Evolutionary conservation across 2,113 vertebrate genomes (phyloP), one percentile per base, ranked within the genome.

Genomic region (Hepsetus odoe): DNA sequence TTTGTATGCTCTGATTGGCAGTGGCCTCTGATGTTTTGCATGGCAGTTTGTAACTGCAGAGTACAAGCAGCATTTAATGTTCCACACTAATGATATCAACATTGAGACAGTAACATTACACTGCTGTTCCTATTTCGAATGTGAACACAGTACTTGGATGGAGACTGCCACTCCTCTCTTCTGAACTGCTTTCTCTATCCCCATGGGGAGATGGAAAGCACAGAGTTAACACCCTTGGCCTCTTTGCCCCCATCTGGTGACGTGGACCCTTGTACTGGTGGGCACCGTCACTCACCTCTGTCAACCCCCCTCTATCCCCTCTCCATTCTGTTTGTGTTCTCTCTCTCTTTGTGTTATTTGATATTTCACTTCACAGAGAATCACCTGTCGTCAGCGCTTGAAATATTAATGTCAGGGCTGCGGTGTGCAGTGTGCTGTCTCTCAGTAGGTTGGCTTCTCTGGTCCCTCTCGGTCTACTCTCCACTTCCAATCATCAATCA

Each of bases 301-400:
- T 55, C 49, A 28, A 10, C 65, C 11, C 62, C 33, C 1, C 26
- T 26, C 30, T n/a, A n/a, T n/a, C n/a, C n/a, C n/a, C n/a, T n/a
- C 11, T 24, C 20, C 67, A 22, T 40, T 30, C 16, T 22, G 56
- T 46, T 70, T 76, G 13, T 65, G 12, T 72, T 35, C n/a, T 62
- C 14, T 40, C 10, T 30, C 33, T 44, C 9, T 32, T 38, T 46
- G 6, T 76, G 40, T 26, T 61, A 51, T 64, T 51, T 62, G 67
- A 64, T 62, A 64, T 53, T 64, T 78, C 56, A 49, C 55, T 71
- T 78, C 67, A 71, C 42, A 71, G 16, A 71, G 42, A 70, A 61
- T 78, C 59, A 71, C 76, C 67, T 78, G 67, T 71, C 76, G 30
- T 71, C 38, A 26, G 40, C 20, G 9, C 55, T 71, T 49, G 67